Conservation (phyloP, 1,140 invertebrate genomes). For the Dendroctonus valens region DNA sequence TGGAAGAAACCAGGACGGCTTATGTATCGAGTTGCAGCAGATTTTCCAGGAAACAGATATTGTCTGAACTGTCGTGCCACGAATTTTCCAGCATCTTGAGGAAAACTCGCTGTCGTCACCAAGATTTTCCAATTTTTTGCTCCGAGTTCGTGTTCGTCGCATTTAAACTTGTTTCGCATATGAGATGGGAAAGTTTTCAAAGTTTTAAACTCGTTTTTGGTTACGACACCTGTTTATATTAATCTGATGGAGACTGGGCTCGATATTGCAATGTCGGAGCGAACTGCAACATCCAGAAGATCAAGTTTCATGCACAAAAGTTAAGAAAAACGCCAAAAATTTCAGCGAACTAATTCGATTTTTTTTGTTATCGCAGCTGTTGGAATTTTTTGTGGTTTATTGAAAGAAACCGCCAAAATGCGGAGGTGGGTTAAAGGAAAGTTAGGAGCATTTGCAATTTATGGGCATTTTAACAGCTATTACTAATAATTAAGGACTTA, state of each 20-base stretch:
- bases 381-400: no score
- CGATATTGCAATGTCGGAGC: no score
- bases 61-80: constrained; percentile 25
- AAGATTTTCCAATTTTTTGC: constrained; percentile 14
- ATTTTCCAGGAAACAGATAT: constrained; percentile 24
- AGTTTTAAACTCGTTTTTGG: constrained; percentile 16
- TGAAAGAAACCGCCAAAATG: no score
- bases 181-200: constrained; percentile 18
- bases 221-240: constrained; percentile 12
- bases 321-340: no score
- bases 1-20: constrained; percentile 3
- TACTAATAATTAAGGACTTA: constrained; percentile 33
- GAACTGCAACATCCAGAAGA: no score
- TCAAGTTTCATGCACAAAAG: no score
- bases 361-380: no score
- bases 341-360: no score
- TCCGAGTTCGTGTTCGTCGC: constrained; percentile 3
- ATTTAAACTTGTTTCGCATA: constrained; percentile 29
- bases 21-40: constrained; percentile 24
- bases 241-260: not conserved
- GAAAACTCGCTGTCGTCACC: constrained; percentile 21
- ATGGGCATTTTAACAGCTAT: constrained; percentile 31
- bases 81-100: constrained; percentile 21
- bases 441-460: constrained; percentile 16
- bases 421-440: no score